Evolutionary conservation across 2,113 vertebrate genomes (phyloP).

Genomic region (Tragelaphus imberbis): DNA sequence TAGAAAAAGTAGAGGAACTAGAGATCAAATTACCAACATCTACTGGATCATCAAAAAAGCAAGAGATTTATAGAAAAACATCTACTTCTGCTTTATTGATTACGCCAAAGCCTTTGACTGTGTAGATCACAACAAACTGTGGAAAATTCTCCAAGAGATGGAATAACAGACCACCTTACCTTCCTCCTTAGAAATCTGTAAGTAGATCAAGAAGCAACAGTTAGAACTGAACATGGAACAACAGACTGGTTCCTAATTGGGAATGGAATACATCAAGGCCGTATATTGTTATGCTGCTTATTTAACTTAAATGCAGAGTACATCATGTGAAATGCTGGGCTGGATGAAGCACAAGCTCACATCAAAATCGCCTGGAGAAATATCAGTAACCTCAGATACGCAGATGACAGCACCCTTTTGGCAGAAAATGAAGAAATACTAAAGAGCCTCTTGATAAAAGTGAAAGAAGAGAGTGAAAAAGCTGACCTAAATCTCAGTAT

Average conservation of each 20-base stretch:
- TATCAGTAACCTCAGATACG: background rate
- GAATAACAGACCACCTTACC: background rate
- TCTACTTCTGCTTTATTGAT: background rate
- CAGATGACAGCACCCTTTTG: background rate
- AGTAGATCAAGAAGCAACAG: background rate
- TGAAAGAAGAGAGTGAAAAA: background rate
- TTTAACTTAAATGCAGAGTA: background rate
- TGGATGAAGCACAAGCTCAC: background rate
- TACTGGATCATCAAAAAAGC: rapidly evolving
- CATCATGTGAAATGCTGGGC: background rate
- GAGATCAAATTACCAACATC: background rate
- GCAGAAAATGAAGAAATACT: background rate
- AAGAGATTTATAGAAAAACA: background rate
- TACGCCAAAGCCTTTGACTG: background rate
- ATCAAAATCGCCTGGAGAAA: background rate
- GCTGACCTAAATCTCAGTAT: background rate
- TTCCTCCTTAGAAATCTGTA: background rate
- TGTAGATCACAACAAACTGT: background rate
- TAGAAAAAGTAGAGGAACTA: background rate
- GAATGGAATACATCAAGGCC: background rate
- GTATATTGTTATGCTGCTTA: background rate
- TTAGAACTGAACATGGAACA: background rate
- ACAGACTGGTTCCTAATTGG: background rate
- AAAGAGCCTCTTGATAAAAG: background rate
- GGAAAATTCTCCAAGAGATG: background rate